Base-by-base conservation (phyloP, 2,113 vertebrate species). In the Rhagologus leucostigma region DNA sequence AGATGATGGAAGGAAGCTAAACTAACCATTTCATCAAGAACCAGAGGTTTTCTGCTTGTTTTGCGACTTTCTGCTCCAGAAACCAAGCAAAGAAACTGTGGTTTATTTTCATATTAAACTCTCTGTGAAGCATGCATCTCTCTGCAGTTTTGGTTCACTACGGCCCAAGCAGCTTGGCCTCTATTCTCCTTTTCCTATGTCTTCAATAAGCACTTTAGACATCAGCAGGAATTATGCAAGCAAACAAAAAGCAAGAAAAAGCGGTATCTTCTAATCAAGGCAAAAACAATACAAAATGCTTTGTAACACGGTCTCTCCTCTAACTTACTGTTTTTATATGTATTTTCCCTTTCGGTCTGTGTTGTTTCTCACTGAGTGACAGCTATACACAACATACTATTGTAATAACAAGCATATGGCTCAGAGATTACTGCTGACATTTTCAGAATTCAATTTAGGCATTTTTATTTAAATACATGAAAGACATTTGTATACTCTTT, bases 381-480 rank as follows among this genome's bases (percentile, higher is more conserved):
- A 90, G 22, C 81, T 92, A 69, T 23, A 83, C 32, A 93, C 55
- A 87, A 90, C 64, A 74, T 68, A 39, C 73, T 95, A 95, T 16
- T 90, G 47, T 93, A 96, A 96, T 73, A 77, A 81, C 52, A 89
- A 92, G 82, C 67, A 79, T 76, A 77, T 78, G 71, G 77, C 89
- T 93, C 47, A 15, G 92, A 96, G 49, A 90, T 83, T 1, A 3
- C 64, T 91, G 67, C 29, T 90, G 91, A 81, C 46, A 89, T 95
- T 96, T 83, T 90, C 42, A 42, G 93, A 82, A 85, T 88, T 95
- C 95, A 87, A 87, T 94, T 95, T 90, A 93, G 91, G 68, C 53
- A 83, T 95, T 95, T 97, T 90, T 76, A 95, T 89, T 97, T 97
- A 70, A 92, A 97, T 95, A 91, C 46, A 75, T 86, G 73, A 95